Conservation (phyloP, 1,140 invertebrate genomes). For the Caenorhabditis briggsae region DNA sequence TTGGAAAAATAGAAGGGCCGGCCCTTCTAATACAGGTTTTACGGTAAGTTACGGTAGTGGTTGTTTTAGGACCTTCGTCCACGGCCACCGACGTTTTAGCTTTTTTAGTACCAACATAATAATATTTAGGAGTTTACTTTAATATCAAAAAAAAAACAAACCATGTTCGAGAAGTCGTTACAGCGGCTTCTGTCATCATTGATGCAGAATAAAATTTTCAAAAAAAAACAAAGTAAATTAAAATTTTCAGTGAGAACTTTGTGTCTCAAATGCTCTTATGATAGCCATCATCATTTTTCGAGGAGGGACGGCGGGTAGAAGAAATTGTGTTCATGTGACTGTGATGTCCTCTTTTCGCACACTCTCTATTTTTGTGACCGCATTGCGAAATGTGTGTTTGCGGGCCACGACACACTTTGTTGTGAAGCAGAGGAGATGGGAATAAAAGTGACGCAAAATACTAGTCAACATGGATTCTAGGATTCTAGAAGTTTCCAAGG, state of each 20-base stretch:
- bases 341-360: not conserved
- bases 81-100: no score
- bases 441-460: conserved; percentile 28
- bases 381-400: conserved; percentile 10
- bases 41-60: no score
- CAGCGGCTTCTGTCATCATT: conserved; percentile 25
- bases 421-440: not conserved
- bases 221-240: no score
- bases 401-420: not conserved
- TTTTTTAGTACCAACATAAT: no score
- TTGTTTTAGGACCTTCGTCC: no score
- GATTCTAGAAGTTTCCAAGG: not conserved
- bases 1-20: no score
- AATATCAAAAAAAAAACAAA: not conserved
- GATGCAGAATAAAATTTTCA: no score
- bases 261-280: not conserved
- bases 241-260: not conserved
- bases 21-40: no score
- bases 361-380: conserved; percentile 23
- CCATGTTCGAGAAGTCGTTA: conserved; percentile 6
- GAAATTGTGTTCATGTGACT: conserved; percentile 20
- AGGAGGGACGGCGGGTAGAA: not conserved
- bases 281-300: not conserved
- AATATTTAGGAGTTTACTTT: not conserved
- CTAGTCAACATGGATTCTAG: not conserved